phyloP scores from a whole-genome alignment of 2,797 vertebrate species.

The Enteromius anoplus region DNA sequence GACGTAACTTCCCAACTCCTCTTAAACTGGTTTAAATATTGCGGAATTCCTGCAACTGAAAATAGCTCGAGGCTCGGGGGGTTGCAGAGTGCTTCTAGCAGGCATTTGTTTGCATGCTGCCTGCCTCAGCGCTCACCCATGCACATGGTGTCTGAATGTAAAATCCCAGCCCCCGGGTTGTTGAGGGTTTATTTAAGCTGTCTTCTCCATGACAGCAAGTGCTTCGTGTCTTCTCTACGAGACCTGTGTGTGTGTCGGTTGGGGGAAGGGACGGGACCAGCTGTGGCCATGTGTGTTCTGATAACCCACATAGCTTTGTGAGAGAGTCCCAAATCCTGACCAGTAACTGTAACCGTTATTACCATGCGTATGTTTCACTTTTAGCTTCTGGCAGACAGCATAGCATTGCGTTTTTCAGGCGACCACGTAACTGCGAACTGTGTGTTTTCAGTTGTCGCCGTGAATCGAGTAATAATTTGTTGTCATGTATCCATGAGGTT shows the following conservation, averaged over 20 bases:
- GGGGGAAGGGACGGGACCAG: slow-evolving; percentile 39
- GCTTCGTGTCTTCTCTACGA: slow-evolving; percentile 14
- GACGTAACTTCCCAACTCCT: slow-evolving; percentile 38
- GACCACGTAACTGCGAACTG: neutral
- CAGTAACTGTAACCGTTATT: neutral
- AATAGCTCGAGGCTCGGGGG: slow-evolving; percentile 22
- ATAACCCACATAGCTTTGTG: slow-evolving; percentile 35
- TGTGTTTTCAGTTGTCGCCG: neutral
- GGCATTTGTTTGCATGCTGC: slow-evolving; percentile 39
- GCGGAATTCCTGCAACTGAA: slow-evolving; percentile 46
- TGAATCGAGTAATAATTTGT: slow-evolving; percentile 13
- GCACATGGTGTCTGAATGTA: slow-evolving; percentile 37
- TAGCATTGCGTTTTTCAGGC: neutral
- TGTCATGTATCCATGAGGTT: neutral
- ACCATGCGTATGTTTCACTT: slow-evolving; percentile 19
- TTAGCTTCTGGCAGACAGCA: neutral
- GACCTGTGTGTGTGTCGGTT: neutral
- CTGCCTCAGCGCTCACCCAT: slow-evolving; percentile 17
- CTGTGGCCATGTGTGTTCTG: slow-evolving; percentile 36
- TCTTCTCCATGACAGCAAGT: neutral
- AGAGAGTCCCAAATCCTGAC: slow-evolving; percentile 32
- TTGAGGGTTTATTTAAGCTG: slow-evolving; percentile 44
- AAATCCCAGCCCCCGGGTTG: slow-evolving; percentile 41
- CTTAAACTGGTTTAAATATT: slow-evolving; percentile 29
- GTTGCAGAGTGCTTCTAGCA: slow-evolving; percentile 30